Base-by-base conservation (phyloP, 2,797 vertebrate genomes). In the Dicrostonyx torquatus region DNA sequence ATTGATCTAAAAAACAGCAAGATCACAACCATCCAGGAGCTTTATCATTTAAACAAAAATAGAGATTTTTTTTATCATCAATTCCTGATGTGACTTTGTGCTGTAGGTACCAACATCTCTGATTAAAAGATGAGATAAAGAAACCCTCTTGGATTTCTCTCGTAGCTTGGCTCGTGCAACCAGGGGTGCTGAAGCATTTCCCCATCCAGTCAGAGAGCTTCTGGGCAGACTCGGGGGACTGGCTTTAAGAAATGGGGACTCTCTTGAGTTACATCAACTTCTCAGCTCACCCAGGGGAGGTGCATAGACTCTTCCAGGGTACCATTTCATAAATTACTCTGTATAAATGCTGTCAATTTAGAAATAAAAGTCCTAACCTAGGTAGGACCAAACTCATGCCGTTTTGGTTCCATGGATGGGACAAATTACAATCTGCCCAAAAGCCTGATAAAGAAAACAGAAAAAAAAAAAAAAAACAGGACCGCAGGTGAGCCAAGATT, bases 381-480 rank as follows among this genome's bases (percentile, higher is more conserved):
- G 12, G 18, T 0, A 78, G 77, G 34, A 95, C 43, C 55, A 95
- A 93, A 94, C 55, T 76, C 31, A 60, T 77, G 82, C 78, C 75
- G 13, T 93, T 96, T 96, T 70, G 92, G 75, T 86, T 87, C 68
- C 58, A 66, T 43, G 70, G 82, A 45, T 90, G 31, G 37, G 84
- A 92, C 89, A 90, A 97, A 94, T 90, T 92, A 95, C 24, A 97
- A 97, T 97, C 97, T 97, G 97, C 97, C 97, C 97, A 97, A 95
- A 97, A 97, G 97, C 97, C 95, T 97, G 88, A 95, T 78, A 95
- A 95, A 92, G 6, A 92, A 80, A 90, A 89, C 85, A 53, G 53
- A 82, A 37, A 34, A 90, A 89, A 87, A 53, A 58, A 82, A 37
- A 34, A 91, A 45, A 89, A 92, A 75, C 9, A 92, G 94, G 48